These are phyloP conservation scores for Falco naumanni DNA, from an alignment of 2,797 vertebrate species.

Conservation along the genomic window DNA sequence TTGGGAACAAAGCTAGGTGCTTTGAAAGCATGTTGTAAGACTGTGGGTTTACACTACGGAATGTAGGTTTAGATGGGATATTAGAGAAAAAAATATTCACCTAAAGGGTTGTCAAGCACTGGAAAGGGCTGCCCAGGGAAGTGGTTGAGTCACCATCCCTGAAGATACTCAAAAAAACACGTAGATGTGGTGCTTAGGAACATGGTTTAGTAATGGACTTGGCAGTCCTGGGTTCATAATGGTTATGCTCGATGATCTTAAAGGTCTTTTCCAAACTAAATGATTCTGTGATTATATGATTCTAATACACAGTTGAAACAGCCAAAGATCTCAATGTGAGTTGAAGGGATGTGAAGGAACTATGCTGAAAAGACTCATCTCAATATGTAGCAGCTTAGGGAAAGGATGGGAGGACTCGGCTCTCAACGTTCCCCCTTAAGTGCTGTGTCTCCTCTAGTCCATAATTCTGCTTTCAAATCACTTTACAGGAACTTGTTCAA, in stretches of 20 bases:
- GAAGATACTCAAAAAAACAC: too few relatives aligned
- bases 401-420: not conserved
- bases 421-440: not conserved
- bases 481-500: not conserved
- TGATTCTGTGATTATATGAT: not conserved
- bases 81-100: not conserved
- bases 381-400: not conserved
- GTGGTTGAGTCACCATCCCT: not conserved
- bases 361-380: not conserved
- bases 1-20: not conserved
- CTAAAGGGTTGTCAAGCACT: not conserved
- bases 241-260: not conserved
- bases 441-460: not conserved
- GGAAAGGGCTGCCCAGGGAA: not conserved
- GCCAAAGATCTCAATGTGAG: not conserved
- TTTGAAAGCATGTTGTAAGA: not conserved
- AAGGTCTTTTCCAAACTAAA: not conserved
- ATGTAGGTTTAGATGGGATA: not conserved
- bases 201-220: not conserved
- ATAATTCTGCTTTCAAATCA: not conserved
- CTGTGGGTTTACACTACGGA: not conserved
- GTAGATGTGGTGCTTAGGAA: too few relatives aligned
- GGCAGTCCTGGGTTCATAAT: not conserved
- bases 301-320: not conserved
- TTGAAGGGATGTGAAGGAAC: not conserved